A percentile compares a stretch with the other conserved stretches of the same genome.
phyloP scores from a whole-genome alignment of 2,797 vertebrate species.

The Mormyrus hasselquistii region DNA sequence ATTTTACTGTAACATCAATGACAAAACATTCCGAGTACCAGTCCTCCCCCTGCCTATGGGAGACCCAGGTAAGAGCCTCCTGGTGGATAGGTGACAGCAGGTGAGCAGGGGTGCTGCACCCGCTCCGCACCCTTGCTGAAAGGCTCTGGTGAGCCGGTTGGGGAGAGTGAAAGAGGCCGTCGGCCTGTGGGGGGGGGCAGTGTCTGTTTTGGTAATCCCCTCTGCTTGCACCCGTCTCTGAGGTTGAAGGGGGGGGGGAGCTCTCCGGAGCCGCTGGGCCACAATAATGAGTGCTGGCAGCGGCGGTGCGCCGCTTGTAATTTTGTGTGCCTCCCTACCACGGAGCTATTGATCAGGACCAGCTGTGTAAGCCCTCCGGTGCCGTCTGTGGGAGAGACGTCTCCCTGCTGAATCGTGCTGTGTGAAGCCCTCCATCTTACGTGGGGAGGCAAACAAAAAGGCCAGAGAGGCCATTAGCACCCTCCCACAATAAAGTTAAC shows the following conservation, averaged over 20 bases:
- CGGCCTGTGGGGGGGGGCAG: not conserved
- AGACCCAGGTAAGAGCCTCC: not conserved
- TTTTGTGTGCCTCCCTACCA: not conserved
- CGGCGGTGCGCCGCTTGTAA: not conserved
- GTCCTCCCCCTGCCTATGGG: not conserved
- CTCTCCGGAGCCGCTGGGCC: not conserved
- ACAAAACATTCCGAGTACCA: not conserved
- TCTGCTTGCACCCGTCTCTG: not conserved
- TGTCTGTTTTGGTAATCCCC: not conserved
- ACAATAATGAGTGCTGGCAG: not conserved
- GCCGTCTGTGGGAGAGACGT: not conserved
- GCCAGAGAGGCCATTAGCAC: not conserved
- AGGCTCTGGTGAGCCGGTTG: not conserved
- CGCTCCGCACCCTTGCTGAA: not conserved
- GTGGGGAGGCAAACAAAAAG: not conserved
- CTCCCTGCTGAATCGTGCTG: not conserved
- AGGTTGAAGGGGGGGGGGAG: not conserved
- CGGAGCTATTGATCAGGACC: conserved; percentile 1
- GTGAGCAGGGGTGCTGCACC: not conserved
- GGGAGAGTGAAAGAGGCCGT: not conserved
- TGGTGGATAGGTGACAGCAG: not conserved
- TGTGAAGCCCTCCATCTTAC: not conserved
- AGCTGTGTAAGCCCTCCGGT: not conserved
- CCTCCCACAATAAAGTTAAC: not conserved
- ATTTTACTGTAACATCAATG: not conserved